Base-by-base conservation (phyloP, 1,140 invertebrate species). In the Heliconius eleuchia region DNA sequence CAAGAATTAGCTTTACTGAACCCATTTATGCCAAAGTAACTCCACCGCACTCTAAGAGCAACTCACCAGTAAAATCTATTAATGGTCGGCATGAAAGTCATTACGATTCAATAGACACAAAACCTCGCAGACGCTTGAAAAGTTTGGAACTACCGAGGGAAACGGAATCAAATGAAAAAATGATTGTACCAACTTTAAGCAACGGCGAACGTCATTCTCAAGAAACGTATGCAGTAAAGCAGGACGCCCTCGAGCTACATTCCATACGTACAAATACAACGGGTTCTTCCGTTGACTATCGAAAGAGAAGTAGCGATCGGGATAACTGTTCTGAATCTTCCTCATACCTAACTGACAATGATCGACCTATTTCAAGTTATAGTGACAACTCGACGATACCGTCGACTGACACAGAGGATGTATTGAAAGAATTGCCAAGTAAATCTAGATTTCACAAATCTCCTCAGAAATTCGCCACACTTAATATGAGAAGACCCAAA, bases 71-170 rank as follows among this genome's bases (percentile, higher is more conserved):
- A 57, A 95, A 94, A 86, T 83, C 82, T 81, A 37, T 83, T 76
- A 92, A 89, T 79, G 88, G 85, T 18, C 89, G 86, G 73, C 82
- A 89, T 80, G 91, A 94, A 89, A 84, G 83, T 81, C 91, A 94
- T 88, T 95, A 95, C 79, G 93, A 95, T 90, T 95, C 94, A 78
- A 95, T 94, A 86, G 88, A 95, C 80, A 95, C 91, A 46, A 95
- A 95, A 83, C 94, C 94, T 72, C 83, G 89, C 46, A 82, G 90
- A 81, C 86, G 92, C 77, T 87, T 92, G 81, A 88, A 89, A 86
- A 92, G 93, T 82, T 85, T 94, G 79, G 91, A 94, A 73, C 82
- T 90, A 77, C 75, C 89, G 27, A 84, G 76, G 80, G 91, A 93
- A 66, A 85, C 87, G 78, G 89, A 89, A 76, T 70, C 85, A 79